Base-by-base conservation (phyloP, 2,797 vertebrate species). In the Masticophis lateralis region DNA sequence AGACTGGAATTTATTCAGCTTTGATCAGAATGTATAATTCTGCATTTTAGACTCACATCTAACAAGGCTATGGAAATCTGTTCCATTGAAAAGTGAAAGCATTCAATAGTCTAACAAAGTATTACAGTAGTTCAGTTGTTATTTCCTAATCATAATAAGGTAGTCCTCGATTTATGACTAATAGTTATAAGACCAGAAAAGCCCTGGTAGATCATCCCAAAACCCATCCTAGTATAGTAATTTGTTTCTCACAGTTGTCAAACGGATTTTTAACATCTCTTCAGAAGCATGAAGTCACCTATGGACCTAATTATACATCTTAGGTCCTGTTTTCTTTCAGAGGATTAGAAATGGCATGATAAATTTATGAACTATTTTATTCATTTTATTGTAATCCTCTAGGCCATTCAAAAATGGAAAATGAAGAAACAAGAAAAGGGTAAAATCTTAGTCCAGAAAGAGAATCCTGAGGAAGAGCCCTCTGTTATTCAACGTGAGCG, bases 351-450 rank as follows among this genome's bases (percentile, higher is more conserved):
- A 91, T 5, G 87, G 4, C 16, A 63, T n/a, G 88, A 2, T 59
- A 63, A 56, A 90, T 90, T 43, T 90, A 55, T 66, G 74, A 43
- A 83, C 25, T 47, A 83, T 47, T 83, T 83, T 47, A 83, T 83
- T 83, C 37, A 83, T 10, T 18, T 1, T n/a, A 0, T 8, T 93
- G 5, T 59, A 94, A 28, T 94, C 1, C 66, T 92, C 4, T 94
- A 99, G 99, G 98, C 98, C 94, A 99, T 99, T 97, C 97, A 98
- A 89, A 98, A 96, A 63, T 99, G 99, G 99, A 99, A 98, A 97
- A 94, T 97, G 92, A 97, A 97, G 92, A 98, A 98, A 92, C 96
- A 97, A 89, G 96, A 98, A 95, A 98, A 92, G 27, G 96, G 98
- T 94, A 95, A 92, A 86, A 96, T 97, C 27, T 95, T 98, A 92